Evolutionary conservation across 2,797 vertebrate species (phyloP), one percentile per base, ranked within the genome.

Genomic region (Liasis olivaceus): DNA sequence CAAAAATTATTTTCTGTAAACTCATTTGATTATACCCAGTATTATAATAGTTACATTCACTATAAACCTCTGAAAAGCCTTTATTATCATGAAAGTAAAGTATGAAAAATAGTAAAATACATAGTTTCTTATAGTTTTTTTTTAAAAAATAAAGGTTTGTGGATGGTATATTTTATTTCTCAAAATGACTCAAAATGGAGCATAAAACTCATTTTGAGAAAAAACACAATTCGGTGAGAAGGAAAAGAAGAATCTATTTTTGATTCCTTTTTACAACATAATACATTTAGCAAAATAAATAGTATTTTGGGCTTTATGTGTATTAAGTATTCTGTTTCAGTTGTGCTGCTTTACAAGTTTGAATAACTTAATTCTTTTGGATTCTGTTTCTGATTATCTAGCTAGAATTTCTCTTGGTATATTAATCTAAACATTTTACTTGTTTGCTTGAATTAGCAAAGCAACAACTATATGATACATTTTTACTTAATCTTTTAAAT

Each of bases 381-480:
- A 7, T 93, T 89, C 54, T 90, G 47, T 89, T 85, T 93, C 91
- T 91, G 90, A 88, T 64, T 91, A 62, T 69, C 12, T 88, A 58
- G 1, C n/a, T 87, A 36, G 22, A 31, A 26, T 58, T 85, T 91
- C 54, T 15, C 58, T 92, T 42, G 12, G 4, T 72, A 26, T 84
- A 86, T 90, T 91, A 58, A 72, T 3, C 89, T 20, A 86, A 92
- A 84, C 62, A 91, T 88, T 95, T 96, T 93, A 94, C 36, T 77
- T 0, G 84, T 88, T 0, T 93, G 69, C 47, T 66, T 88, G 58
- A 87, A 85, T 96, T 64, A 93, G 56, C 88, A 63, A 90, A 51
- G 9, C 88, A 31, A n/a, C 20, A 91, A 63, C 15, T 87, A 24
- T 42, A 4, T 1, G 88, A 26, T 24, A 47, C 24, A 26, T 51